Evolutionary conservation across 2,888 invertebrate genomes (phyloP).

Genomic region (Dendrolimus pini): DNA sequence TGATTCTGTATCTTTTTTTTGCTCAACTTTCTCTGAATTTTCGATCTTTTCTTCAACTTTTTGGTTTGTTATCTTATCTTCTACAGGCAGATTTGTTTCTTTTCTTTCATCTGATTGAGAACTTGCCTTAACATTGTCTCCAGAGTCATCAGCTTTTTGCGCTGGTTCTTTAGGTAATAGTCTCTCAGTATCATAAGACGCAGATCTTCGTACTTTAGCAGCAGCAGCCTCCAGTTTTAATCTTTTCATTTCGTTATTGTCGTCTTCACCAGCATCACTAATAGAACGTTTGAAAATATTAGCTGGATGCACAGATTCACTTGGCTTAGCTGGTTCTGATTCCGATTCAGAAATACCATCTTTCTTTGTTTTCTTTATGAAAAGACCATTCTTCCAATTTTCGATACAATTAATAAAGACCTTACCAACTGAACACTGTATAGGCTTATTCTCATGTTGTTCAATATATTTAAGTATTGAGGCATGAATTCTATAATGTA

Average conservation of each 20-base stretch:
- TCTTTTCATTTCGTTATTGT: constrained; percentile 54
- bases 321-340: constrained; percentile 29
- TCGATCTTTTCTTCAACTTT: constrained; percentile 17
- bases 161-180: constrained; percentile 29
- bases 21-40: constrained; percentile 18
- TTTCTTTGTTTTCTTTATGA: constrained; percentile 49
- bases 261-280: constrained; percentile 65
- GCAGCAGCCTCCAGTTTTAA: constrained; percentile 59
- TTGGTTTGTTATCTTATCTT: constrained; percentile 10
- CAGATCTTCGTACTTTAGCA: constrained; percentile 62
- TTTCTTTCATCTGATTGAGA: constrained; percentile 12
- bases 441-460: constrained; percentile 82
- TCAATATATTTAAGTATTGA: constrained; percentile 92
- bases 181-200: constrained; percentile 63
- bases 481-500: constrained; percentile 90
- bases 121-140: constrained; percentile 13
- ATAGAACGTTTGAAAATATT: constrained; percentile 68
- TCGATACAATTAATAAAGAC: constrained; percentile 77
- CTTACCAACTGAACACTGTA: constrained; percentile 76
- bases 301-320: constrained; percentile 53
- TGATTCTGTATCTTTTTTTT: constrained; percentile 26
- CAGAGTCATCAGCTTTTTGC: constrained; percentile 16
- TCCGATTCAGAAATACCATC: constrained; percentile 35
- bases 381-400: constrained; percentile 63
- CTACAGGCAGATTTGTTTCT: constrained; percentile 12